Conservation (phyloP, 2,888 invertebrate genomes). For the Pyrochroa serraticornis region DNA sequence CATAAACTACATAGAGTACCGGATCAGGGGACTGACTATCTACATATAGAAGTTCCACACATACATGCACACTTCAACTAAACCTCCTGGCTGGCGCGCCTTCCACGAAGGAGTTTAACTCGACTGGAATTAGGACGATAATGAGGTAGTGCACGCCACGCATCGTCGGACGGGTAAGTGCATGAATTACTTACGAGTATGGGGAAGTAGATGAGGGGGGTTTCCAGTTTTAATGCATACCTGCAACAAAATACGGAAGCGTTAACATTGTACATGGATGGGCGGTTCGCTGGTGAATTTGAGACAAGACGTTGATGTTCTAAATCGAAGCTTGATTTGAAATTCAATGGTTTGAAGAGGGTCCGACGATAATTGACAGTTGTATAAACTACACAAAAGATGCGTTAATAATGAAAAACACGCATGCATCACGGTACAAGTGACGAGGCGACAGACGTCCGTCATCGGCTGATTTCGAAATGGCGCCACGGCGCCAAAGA, state of each 20-base stretch:
- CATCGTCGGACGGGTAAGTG: neutral
- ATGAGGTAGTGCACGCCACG: constrained; percentile 18
- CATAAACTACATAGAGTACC: constrained; percentile 33
- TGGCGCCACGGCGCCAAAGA: no score
- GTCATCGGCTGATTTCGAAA: neutral
- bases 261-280: neutral
- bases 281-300: neutral
- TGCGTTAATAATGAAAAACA: constrained; percentile 19
- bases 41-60: no score
- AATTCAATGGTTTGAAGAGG: constrained; percentile 21
- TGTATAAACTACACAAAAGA: constrained; percentile 26
- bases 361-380: constrained; percentile 26
- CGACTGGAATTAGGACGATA: constrained; percentile 10
- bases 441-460: constrained; percentile 1
- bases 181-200: constrained; percentile 18
- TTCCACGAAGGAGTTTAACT: neutral
- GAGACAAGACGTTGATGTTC: neutral
- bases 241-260: constrained; percentile 9
- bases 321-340: constrained; percentile 5
- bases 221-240: constrained; percentile 4
- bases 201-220: neutral
- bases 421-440: neutral
- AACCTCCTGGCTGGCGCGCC: neutral
- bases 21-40: neutral
- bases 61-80: no score